Evolutionary conservation across 2,888 invertebrate species (phyloP), one percentile per base, ranked within the genome.

Genomic region (Eupsilia transversa): DNA sequence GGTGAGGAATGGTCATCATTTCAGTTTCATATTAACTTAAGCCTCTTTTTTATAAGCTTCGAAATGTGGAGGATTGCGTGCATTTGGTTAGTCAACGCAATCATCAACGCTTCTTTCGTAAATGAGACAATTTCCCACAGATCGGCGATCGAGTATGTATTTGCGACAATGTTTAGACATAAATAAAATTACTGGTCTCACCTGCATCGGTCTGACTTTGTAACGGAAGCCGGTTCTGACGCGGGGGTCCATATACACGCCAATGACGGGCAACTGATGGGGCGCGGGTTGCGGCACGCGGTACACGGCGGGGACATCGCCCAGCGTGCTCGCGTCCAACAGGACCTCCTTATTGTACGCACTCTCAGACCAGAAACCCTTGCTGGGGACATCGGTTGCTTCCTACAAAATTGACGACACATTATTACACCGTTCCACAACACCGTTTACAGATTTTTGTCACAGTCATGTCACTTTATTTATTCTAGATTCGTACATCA

Each of bases 211-310:
- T 89, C 97, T 96, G 82, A 98, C 97, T 94, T 97, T 97, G 96
- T 98, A 98, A 92, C 97, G 96, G 96, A 98, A 98, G 85, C 98
- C 98, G 83, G 98, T 97, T 85, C 97, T 96, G 81, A 98, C 97
- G 73, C 97, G 96, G 73, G 97, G 97, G 94, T 98, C 98, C 85
- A 98, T 97, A 93, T 97, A 98, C 72, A 98, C 97, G 69, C 98
- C 98, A 89, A 97, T 96, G 69, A 97, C 97, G 0, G 97, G 97
- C 91, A 97, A 96, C 91, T 98, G 97, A 87, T 97, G 97, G 10
- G 96, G 94, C 52, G 97, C 96, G 3, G 97, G 95, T 41, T 97
- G 95, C 27, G 97, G 97, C 27, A 97, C 97, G 41, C 96, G 95
- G 91, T 98, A 98, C 66, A 96, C 95, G 1, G 97, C 97, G 1